Evolutionary conservation across 2,888 invertebrate species (phyloP).

Genomic region (Amiota mariae): DNA sequence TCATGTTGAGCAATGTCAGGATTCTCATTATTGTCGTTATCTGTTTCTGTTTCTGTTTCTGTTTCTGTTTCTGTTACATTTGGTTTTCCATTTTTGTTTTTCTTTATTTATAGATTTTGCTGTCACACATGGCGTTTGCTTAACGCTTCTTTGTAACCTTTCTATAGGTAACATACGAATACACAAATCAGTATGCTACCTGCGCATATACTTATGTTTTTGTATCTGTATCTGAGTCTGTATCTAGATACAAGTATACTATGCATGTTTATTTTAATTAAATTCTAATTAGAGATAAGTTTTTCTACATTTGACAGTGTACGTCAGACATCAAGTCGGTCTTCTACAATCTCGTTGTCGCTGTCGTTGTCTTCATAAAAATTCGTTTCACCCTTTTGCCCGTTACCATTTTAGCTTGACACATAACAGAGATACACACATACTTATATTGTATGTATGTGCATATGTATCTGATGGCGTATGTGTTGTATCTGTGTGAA

Average conservation of each 20-base stretch:
- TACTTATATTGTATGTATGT: slow-evolving; percentile 20
- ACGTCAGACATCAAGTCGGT: background rate
- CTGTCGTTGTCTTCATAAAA: background rate
- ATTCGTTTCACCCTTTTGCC: background rate
- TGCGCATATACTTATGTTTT: background rate
- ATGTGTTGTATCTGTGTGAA: slow-evolving; percentile 39
- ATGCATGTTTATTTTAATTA: slow-evolving; percentile 66
- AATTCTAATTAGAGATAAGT: slow-evolving; percentile 70
- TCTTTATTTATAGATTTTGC: too few relatives aligned
- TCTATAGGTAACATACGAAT: background rate
- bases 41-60: too few relatives aligned
- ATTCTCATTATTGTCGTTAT: too few relatives aligned
- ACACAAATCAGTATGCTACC: background rate
- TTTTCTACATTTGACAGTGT: slow-evolving; percentile 36
- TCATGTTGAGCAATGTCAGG: background rate
- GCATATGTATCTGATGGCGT: background rate
- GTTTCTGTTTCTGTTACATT: too few relatives aligned
- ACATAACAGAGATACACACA: slow-evolving; percentile 54
- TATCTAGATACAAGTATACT: background rate
- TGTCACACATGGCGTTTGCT: too few relatives aligned
- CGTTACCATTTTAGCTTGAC: slow-evolving; percentile 55
- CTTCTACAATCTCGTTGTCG: background rate
- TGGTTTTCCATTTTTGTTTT: too few relatives aligned
- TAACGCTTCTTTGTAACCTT: too few relatives aligned
- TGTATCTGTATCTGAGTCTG: background rate